Evolutionary conservation across 2,113 vertebrate species (phyloP), one percentile per base, ranked within the genome.

Genomic region (Myotis davidii): DNA sequence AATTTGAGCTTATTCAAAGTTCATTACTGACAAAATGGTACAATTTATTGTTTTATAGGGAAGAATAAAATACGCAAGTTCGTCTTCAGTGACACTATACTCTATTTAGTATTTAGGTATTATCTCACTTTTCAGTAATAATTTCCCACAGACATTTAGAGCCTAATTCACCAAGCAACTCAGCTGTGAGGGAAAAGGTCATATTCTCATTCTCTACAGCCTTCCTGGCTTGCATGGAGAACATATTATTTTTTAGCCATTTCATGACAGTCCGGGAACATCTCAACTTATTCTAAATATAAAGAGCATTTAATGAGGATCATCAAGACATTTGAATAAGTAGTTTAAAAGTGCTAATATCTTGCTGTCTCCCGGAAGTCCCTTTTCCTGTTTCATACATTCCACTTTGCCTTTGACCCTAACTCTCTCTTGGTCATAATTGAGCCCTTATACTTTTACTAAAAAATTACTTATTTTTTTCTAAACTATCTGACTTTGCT

Each of bases 51-150:
- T 93, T 96, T 97, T 77, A 85, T 16, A 54, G 45, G 73, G 14
- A 81, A 95, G 65, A 95, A 93, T 97, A 95, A 93, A 97, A 97
- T 79, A 81, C 20, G 8, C 25, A 93, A 93, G 76, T 94, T 96
- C 93, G 54, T 81, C 64, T 93, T 95, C 18, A 39, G 11, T 59
- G 50, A 39, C 18, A 91, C 89, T 72, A 93, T 72, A 91, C 64
- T 59, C 78, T 89, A 89, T 81, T 86, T 97, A 74, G 64, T 67
- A 59, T 91, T 90, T 64, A 59, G 5, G 7, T 83, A 90, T 94
- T 90, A 90, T 70, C 72, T 91, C 59, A 93, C 59, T 95, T 97
- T 96, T 94, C 89, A 94, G 91, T 74, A 77, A 86, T 86, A 94
- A 91, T 89, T 96, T 95, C 91, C 91, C 39, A 93, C n/a, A 87